Base-by-base conservation (phyloP, 2,888 invertebrate genomes). In the Aphidoletes aphidimyza region DNA sequence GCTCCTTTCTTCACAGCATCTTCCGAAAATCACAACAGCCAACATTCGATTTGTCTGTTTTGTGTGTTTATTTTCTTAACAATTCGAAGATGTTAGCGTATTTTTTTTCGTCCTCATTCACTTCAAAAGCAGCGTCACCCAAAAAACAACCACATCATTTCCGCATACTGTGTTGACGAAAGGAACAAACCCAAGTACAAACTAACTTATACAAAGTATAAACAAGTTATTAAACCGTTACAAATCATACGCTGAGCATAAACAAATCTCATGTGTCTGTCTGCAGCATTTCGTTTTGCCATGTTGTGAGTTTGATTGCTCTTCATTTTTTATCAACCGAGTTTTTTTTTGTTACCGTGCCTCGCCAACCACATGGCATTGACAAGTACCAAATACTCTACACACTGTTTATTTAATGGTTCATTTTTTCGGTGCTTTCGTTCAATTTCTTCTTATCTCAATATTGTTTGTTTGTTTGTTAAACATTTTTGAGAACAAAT, bases 201-300 rank as follows among this genome's bases (percentile, higher is more conserved):
- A n/a, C n/a, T n/a, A n/a, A n/a, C n/a, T n/a, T n/a, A n/a, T n/a
- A 69, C 26, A 69, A 69, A 30, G 69, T 69, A 30, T 69, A 69
- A 69, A 69, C 69, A 69, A 69, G 69, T 69, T 69, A 69, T 69
- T 69, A 69, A 69, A 69, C 69, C 69, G 69, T 69, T 69, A 69
- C 69, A 69, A 69, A 69, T 34, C 69, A 5, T 34, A 34, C 14
- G 69, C 14, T 69, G 34, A 69, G 30, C 69, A 30, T 69, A 69
- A 30, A 69, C 69, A 69, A 69, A 69, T 69, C 69, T 69, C 26
- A 11, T 30, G 69, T 69, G 69, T 69, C 30, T 69, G 30, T 3
- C 30, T 69, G 30, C 14, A 69, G 14, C 30, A 69, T 30, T 69
- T 30, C 17, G n/a, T 54, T 11, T 14, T 47, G 2, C 17, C 22